phyloP scores from a whole-genome alignment of 2,888 invertebrate genomes.

The Eurytoma adleriae region DNA sequence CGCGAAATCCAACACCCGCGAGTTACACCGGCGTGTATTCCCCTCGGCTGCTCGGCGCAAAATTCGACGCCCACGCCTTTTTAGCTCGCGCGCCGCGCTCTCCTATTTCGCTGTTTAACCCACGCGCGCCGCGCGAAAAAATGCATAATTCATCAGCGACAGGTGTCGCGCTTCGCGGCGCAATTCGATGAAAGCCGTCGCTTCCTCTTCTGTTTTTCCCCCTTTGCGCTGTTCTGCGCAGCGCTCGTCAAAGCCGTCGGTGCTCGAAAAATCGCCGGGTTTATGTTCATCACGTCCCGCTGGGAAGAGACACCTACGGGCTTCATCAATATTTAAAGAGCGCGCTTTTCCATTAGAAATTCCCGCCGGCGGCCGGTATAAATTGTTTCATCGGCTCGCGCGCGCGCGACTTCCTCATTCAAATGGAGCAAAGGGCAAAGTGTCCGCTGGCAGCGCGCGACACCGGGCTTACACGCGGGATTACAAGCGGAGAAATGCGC shows the following conservation, averaged over 20 bases:
- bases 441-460: background rate
- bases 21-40: too few species aligned
- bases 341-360: slow-evolving; percentile 43
- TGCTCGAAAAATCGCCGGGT: background rate
- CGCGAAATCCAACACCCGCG: too few species aligned
- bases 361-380: slow-evolving; percentile 45
- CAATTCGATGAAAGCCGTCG: too few species aligned
- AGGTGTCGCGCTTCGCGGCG: background rate
- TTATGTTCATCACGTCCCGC: slow-evolving; percentile 41
- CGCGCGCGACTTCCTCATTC: slow-evolving; percentile 50
- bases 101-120: too few species aligned
- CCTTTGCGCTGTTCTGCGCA: background rate
- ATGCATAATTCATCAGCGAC: too few species aligned
- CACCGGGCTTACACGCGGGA: slow-evolving; percentile 62
- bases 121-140: too few species aligned
- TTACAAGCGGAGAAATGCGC: slow-evolving; percentile 63
- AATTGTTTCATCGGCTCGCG: slow-evolving; percentile 44
- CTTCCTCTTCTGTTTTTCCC: too few species aligned
- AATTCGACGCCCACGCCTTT: too few species aligned
- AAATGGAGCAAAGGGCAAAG: slow-evolving; percentile 29
- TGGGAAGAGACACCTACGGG: slow-evolving; percentile 4
- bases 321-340: slow-evolving; percentile 54
- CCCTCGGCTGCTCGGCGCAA: too few species aligned
- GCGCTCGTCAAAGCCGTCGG: background rate
- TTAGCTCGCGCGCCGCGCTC: too few species aligned